Conservation (phyloP, 2,888 invertebrate species). For the Drosophila buzzatii region DNA sequence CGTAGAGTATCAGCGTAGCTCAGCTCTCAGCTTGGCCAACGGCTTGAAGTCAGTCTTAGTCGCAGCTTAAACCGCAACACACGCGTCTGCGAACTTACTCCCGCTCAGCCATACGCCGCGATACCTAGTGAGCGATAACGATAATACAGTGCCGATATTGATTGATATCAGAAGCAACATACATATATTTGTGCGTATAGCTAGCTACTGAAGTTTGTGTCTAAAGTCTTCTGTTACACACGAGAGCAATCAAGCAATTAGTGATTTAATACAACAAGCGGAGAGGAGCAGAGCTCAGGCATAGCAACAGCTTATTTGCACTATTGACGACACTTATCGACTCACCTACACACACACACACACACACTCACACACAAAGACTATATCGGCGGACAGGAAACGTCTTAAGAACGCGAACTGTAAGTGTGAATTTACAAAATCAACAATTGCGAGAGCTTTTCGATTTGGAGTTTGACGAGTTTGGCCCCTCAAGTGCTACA, state of each 20-base stretch:
- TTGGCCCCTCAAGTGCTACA: conserved; percentile 37
- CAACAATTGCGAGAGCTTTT: conserved; percentile 53
- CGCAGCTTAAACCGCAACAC: conserved; percentile 79
- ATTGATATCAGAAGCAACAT: conserved; percentile 5
- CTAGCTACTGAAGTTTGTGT: conserved; percentile 62
- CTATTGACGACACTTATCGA: conserved; percentile 45
- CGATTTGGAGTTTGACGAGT: conserved; percentile 62
- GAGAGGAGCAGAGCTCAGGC: conserved; percentile 16
- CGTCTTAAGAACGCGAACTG: conserved; percentile 56
- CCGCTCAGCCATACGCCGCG: conserved; percentile 34
- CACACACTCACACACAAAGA: not conserved
- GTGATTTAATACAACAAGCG: conserved; percentile 40
- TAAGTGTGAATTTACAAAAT: conserved; percentile 73
- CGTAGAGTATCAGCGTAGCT: conserved; percentile 46
- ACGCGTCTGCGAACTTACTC: conserved; percentile 67
- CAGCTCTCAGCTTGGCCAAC: conserved; percentile 50
- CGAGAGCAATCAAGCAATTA: conserved; percentile 44
- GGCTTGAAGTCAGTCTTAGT: conserved; percentile 78
- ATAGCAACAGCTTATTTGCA: conserved; percentile 39
- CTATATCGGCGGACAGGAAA: conserved; percentile 39
- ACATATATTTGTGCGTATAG: conserved; percentile 21
- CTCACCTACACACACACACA: conserved; percentile 20
- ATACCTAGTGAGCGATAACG: conserved; percentile 32
- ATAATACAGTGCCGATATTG: conserved; percentile 38
- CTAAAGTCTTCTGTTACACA: conserved; percentile 76